Evolutionary conservation across 2,797 vertebrate genomes (phyloP).

Genomic region (Petrocephalus sullivani): DNA sequence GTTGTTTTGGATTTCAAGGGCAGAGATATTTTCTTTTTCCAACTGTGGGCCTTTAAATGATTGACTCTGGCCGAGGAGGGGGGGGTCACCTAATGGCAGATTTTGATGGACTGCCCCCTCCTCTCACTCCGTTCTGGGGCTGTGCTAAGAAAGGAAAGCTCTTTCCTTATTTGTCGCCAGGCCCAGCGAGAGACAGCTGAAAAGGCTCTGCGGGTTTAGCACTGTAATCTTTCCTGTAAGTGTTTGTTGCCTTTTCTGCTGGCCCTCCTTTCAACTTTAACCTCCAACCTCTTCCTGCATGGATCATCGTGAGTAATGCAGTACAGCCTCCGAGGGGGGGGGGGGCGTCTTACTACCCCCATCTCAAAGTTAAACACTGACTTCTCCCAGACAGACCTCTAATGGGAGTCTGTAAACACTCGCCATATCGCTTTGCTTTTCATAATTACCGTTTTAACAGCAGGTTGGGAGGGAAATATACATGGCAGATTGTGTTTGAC

Average conservation of each 20-base stretch:
- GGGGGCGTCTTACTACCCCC: slow-evolving; percentile 42
- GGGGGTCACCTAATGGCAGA: slow-evolving; percentile 59
- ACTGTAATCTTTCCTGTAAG: slow-evolving; percentile 77
- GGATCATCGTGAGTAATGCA: slow-evolving; percentile 76
- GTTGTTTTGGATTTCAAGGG: slow-evolving; percentile 60
- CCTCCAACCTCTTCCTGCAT: slow-evolving; percentile 78
- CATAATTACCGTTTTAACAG: slow-evolving; percentile 84
- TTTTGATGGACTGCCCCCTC: slow-evolving; percentile 67
- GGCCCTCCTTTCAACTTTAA: slow-evolving; percentile 83
- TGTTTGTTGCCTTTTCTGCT: slow-evolving; percentile 76
- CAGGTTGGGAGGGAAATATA: slow-evolving; percentile 64
- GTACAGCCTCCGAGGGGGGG: slow-evolving; percentile 52
- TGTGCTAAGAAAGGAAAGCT: slow-evolving; percentile 53
- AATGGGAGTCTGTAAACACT: slow-evolving; percentile 73
- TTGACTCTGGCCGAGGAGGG: slow-evolving; percentile 53
- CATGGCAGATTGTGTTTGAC: slow-evolving; percentile 98
- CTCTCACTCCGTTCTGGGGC: slow-evolving; percentile 49
- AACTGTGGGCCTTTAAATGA: slow-evolving; percentile 48
- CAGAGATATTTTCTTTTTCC: slow-evolving; percentile 63
- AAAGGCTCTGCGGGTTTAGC: slow-evolving; percentile 70
- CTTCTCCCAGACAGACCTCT: slow-evolving; percentile 58
- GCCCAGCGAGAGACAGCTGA: slow-evolving; percentile 53
- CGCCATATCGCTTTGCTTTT: slow-evolving; percentile 69
- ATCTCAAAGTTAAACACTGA: slow-evolving; percentile 65
- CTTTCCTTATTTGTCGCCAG: slow-evolving; percentile 29